Conservation (phyloP, 2,888 invertebrate species). For the Eupeodes luniger region DNA sequence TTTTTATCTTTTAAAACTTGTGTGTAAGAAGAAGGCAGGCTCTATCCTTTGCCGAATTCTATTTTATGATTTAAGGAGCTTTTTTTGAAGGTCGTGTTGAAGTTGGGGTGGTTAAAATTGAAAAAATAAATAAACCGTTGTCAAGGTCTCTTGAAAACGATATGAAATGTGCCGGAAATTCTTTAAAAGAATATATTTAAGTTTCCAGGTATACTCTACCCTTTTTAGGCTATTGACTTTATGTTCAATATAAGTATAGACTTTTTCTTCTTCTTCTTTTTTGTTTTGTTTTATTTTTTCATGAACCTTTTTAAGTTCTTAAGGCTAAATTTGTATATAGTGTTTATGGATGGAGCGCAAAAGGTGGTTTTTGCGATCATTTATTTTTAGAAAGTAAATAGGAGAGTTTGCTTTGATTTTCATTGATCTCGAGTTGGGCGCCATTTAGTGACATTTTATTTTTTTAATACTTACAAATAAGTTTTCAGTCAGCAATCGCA, state of each 20-base stretch:
- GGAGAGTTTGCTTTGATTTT: too few relatives aligned
- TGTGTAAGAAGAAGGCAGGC: background rate
- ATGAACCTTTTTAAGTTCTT: background rate
- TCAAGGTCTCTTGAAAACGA: conserved; percentile 53
- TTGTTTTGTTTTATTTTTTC: background rate
- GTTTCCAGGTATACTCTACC: background rate
- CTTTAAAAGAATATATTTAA: conserved; percentile 20
- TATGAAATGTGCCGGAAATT: conserved; percentile 36
- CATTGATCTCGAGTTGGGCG: background rate
- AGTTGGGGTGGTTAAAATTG: conserved; percentile 27
- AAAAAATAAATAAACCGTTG: conserved; percentile 34
- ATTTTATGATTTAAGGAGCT: conserved; percentile 52
- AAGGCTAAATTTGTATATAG: background rate
- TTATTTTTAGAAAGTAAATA: background rate
- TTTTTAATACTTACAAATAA: background rate
- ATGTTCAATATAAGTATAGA: background rate
- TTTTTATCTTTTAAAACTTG: conserved; percentile 27
- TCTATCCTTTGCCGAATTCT: background rate
- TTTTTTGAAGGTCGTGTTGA: conserved; percentile 58
- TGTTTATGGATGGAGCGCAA: background rate
- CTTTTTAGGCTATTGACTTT: conserved; percentile 2
- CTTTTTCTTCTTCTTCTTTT: background rate
- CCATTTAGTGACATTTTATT: background rate
- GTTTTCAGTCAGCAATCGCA: background rate
- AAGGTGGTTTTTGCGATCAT: background rate